Evolutionary conservation across 2,797 vertebrate genomes (phyloP), one percentile per base, ranked within the genome.

Genomic region (Intellagama lesueurii): DNA sequence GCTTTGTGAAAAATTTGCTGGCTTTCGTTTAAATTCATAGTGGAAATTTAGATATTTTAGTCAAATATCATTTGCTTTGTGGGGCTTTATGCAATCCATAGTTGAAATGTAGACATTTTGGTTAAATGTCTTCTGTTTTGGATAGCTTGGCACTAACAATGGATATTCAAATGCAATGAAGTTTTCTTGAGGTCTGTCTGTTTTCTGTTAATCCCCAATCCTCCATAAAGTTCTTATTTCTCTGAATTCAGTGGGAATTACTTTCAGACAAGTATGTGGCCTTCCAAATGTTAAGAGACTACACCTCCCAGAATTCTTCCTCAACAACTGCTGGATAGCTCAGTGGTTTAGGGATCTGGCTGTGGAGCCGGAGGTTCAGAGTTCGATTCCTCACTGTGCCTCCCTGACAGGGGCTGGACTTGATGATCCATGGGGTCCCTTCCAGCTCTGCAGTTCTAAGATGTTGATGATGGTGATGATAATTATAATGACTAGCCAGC

Each of bases 41-140:
- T 87, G 92, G 94, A 91, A 95, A 95, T 92, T 76, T 86, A 83
- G 81, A 86, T 91, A 86, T 93, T 86, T 93, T 89, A 72, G 40
- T 91, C 92, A 87, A 89, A 89, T 82, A 90, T 56, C 91, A 92
- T 95, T 94, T 95, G 89, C 52, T 16, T 56, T 14, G 7, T 56
- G 52, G 52, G 2, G 52, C 52, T 56, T 56, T 56, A 56, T 56
- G 9, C 52, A 56, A 56, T 56, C 52, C 52, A 56, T 56, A 56
- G 52, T 56, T 56, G 52, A 56, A 56, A 56, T 56, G 52, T 7
- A 56, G 52, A 14, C 52, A 56, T 56, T 56, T 56, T 56, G 52
- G 52, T 56, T 9, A 56, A 56, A 56, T 16, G 52, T 56, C 9
- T 56, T 52, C 6, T 52, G 7, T 52, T 12, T 56, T 56, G 9